phyloP scores from a whole-genome alignment of 2,888 invertebrate genomes.

The Ernsta delagoae region DNA sequence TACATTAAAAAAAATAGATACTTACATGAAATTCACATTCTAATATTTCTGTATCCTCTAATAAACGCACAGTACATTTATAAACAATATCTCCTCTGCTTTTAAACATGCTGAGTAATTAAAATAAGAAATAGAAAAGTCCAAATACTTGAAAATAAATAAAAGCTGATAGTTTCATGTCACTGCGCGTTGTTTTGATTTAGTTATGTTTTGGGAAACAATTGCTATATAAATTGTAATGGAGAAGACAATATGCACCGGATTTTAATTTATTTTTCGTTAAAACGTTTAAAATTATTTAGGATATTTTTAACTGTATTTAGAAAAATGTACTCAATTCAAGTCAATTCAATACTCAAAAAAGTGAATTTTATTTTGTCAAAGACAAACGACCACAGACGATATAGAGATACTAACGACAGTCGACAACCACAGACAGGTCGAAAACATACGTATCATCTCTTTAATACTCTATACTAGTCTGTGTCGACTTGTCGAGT shows the following conservation, averaged over 20 bases:
- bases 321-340: no score
- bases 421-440: no score
- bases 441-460: no score
- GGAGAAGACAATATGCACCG: neutral
- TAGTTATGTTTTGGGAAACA: neutral
- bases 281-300: no score
- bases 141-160: slow-evolving; percentile 11
- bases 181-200: slow-evolving; percentile 31
- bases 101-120: slow-evolving; percentile 77
- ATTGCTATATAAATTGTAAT: neutral
- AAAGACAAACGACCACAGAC: no score
- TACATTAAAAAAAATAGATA: slow-evolving; percentile 38
- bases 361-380: no score
- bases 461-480: no score
- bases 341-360: no score
- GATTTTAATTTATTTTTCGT: neutral
- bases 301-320: no score
- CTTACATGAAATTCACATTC: slow-evolving; percentile 95
- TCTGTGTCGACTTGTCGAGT: no score
- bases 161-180: slow-evolving; percentile 20
- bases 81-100: slow-evolving; percentile 92
- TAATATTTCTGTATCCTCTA: slow-evolving; percentile 96
- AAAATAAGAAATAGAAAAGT: neutral
- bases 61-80: slow-evolving; percentile 94
- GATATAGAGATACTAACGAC: no score